Evolutionary conservation across 2,888 invertebrate genomes (phyloP), one percentile per base, ranked within the genome.

Genomic region (Sycophila texana): DNA sequence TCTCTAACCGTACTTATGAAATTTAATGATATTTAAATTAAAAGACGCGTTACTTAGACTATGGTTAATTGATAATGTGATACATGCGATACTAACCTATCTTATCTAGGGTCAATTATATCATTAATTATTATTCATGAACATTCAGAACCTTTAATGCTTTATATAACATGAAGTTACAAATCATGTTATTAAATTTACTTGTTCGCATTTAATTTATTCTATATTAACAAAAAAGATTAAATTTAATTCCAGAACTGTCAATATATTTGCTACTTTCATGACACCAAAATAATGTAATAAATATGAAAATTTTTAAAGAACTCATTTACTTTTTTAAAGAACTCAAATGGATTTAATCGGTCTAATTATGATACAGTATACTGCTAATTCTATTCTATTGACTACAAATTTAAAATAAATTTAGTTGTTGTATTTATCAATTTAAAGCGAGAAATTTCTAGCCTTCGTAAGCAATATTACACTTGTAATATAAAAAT

Each of bases 1-100:
- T 90, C 90, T 78, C 89, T 89, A 87, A 87, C 88, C 86, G 89
- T 82, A 77, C 80, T 71, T 76, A 63, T 55, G 55, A 80, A 76
- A 81, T 74, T 65, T 80, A 77, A 55, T 71, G 58, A 77, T 75
- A 76, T 77, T 81, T 79, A 83, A 76, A 81, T 71, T 74, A 80
- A 71, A 57, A 80, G 66, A 57, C 53, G 67, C 67, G 14, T 74
- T 47, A 57, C 55, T 71, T 67, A 65, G 55, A 61, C 68, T 79
- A 74, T 75, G 70, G 66, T 77, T 81, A 81, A 73, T 73, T 79
- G 73, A 68, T 79, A 57, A 60, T 70, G 70, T 55, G 53, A 57
- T 72, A 72, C 30, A 74, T 68, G 65, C 51, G 63, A 74, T 67
- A 58, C 65, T 74, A 57, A 61, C 47, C 57, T 70, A 77, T 78